phyloP scores from a whole-genome alignment of 2,113 vertebrate genomes.

The Nannobrachium achirus region DNA sequence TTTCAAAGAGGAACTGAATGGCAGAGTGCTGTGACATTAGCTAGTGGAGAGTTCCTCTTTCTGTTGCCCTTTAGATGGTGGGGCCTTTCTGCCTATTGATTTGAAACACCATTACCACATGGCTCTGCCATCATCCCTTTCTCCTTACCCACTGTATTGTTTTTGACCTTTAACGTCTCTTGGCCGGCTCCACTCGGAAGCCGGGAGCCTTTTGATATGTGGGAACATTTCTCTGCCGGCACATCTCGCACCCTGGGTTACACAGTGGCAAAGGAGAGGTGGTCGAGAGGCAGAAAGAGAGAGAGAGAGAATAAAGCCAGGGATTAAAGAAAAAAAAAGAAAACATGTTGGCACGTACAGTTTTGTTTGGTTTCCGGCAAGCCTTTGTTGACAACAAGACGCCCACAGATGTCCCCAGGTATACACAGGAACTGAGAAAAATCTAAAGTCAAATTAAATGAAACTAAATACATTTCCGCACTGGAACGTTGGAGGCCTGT shows the following conservation, averaged over 20 bases:
- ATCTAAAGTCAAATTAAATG: too few species aligned
- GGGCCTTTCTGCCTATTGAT: slow-evolving; percentile 44
- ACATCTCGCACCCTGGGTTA: slow-evolving; percentile 70
- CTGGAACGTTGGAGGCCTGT: too few species aligned
- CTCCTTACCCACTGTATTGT: slow-evolving; percentile 60
- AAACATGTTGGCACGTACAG: too few species aligned
- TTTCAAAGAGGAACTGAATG: slow-evolving; percentile 48
- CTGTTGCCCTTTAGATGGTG: slow-evolving; percentile 42
- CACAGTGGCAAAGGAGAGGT: slow-evolving; percentile 25
- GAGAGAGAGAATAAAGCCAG: not conserved
- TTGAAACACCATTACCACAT: slow-evolving; percentile 61
- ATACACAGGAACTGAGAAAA: too few species aligned
- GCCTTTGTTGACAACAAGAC: too few species aligned
- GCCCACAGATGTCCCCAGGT: too few species aligned
- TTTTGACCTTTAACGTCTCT: slow-evolving; percentile 72
- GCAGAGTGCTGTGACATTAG: slow-evolving; percentile 31
- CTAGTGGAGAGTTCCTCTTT: slow-evolving; percentile 28
- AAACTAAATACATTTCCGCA: too few species aligned
- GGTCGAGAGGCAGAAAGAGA: not conserved
- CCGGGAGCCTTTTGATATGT: slow-evolving; percentile 68
- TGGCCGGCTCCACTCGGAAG: slow-evolving; percentile 58
- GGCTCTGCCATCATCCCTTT: slow-evolving; percentile 48
- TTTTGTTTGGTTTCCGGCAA: too few species aligned
- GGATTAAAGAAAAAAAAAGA: not conserved
- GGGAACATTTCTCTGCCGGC: slow-evolving; percentile 71